Conservation (phyloP, 2,888 invertebrate genomes). For the Pristionchus arcanus region DNA sequence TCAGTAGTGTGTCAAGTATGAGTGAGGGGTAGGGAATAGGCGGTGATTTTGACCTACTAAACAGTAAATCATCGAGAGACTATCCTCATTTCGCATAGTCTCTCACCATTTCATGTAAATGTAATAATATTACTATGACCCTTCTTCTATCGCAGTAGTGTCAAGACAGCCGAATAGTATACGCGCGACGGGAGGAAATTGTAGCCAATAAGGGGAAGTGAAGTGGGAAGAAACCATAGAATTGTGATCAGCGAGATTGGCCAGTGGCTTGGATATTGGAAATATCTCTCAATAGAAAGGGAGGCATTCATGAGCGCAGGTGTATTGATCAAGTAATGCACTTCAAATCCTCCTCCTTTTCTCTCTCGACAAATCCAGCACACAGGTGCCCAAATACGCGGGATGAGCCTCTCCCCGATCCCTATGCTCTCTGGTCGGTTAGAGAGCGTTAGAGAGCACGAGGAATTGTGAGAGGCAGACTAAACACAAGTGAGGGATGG, state of each 20-base stretch:
- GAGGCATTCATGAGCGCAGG: slow-evolving; percentile 10
- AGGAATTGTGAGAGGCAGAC: background rate
- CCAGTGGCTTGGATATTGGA: background rate
- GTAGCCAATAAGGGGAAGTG: background rate
- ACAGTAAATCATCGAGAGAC: background rate
- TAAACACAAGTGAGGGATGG: background rate
- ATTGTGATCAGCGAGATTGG: background rate
- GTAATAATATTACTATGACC: too few relatives aligned
- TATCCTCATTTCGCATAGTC: background rate
- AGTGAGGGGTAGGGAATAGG: too few relatives aligned
- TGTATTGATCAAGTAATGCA: slow-evolving; percentile 16
- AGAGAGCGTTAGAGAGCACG: background rate
- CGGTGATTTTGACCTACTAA: slow-evolving; percentile 1
- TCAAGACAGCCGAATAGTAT: background rate
- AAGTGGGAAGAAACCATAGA: slow-evolving; percentile 11
- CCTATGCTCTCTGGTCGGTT: background rate
- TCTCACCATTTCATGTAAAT: background rate
- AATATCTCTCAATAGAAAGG: background rate
- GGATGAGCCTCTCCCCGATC: background rate
- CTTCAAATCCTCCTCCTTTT: slow-evolving; percentile 11
- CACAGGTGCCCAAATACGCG: slow-evolving; percentile 31
- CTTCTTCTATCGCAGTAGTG: background rate
- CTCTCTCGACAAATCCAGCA: background rate
- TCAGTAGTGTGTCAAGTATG: slow-evolving; percentile 35
- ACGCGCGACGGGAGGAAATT: background rate